Evolutionary conservation across 2,888 invertebrate species (phyloP).

Genomic region (Drosophila borealis): DNA sequence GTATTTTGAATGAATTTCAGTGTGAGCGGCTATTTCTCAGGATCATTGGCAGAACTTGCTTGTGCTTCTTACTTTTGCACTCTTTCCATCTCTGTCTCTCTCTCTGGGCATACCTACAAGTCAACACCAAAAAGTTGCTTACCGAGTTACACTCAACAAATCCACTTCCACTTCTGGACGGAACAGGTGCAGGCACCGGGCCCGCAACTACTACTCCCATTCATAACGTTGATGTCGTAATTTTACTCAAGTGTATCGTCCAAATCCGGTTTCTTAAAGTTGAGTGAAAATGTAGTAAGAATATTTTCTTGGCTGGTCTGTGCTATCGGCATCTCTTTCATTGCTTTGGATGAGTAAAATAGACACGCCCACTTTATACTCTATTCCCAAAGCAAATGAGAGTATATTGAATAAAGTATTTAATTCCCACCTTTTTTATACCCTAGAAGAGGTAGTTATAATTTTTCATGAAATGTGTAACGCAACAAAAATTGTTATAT

Average conservation of each 20-base stretch:
- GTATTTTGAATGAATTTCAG: constrained; percentile 50
- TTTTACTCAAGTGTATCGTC: constrained; percentile 47
- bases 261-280: constrained; percentile 50
- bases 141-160: constrained; percentile 50
- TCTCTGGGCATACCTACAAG: constrained; percentile 7
- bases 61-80: constrained; percentile 14
- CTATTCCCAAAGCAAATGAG: neutral
- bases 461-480: no score
- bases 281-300: constrained; percentile 52
- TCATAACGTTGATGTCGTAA: constrained; percentile 49
- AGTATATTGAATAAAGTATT: neutral
- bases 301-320: constrained; percentile 33
- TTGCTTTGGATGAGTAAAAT: constrained; percentile 20
- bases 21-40: constrained; percentile 47
- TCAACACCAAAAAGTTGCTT: constrained; percentile 18
- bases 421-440: no score
- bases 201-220: constrained; percentile 53
- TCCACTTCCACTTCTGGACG: constrained; percentile 40
- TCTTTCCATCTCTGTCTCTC: constrained; percentile 1
- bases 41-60: constrained; percentile 49
- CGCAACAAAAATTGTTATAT: no score
- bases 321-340: constrained; percentile 46
- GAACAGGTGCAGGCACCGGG: constrained; percentile 52
- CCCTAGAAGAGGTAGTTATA: no score
- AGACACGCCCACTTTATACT: constrained; percentile 41